Evolutionary conservation across 2,113 vertebrate species (phyloP), one percentile per base, ranked within the genome.

Genomic region (Toxostoma redivivum): DNA sequence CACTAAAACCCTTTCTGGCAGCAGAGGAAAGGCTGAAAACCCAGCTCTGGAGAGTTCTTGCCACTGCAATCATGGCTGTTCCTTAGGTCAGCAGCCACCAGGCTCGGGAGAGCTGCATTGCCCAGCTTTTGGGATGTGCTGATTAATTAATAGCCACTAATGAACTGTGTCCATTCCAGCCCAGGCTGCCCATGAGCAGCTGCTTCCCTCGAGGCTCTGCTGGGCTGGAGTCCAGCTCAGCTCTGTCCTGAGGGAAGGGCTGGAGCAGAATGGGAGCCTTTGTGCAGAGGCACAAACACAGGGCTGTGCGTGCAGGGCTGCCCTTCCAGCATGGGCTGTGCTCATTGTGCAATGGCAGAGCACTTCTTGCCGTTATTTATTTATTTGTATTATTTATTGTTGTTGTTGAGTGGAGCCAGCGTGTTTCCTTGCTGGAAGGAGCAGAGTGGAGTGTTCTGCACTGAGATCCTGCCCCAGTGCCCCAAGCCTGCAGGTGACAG

Each of bases 371-470:
- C 2, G 1, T 10, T 4, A 22, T 23, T 64, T 19, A 40, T 48
- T 47, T 7, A 14, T 38, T 33, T 27, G 3, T 31, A 1, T 7
- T 7, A 23, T 35, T 47, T 40, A 7, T 18, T 74, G 45, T 7
- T 11, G 1, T 18, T 15, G 7, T 2, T n/a, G 30, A 53, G 28
- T 15, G 53, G 30, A 89, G 38, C 28, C 45, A 67, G 60, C 1
- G 0, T 8, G 44, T 24, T 37, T 45, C 38, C 69, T 12, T 17
- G 86, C 51, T 81, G 70, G 69, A 11, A 30, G 66, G 50, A 57
- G 4, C 31, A 57, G 1, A 7, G 3, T 10, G 37, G 67, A 7
- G 31, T 11, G 13, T 1, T 0, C 28, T 16, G 38, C 48, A 2
- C 48, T 21, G 50, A 35, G 44, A 20, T 7, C 20, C 62, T 54